These are phyloP conservation scores for Sigmodon hispidus DNA, from an alignment of 2,113 vertebrate genomes.

Conservation along the genomic window DNA sequence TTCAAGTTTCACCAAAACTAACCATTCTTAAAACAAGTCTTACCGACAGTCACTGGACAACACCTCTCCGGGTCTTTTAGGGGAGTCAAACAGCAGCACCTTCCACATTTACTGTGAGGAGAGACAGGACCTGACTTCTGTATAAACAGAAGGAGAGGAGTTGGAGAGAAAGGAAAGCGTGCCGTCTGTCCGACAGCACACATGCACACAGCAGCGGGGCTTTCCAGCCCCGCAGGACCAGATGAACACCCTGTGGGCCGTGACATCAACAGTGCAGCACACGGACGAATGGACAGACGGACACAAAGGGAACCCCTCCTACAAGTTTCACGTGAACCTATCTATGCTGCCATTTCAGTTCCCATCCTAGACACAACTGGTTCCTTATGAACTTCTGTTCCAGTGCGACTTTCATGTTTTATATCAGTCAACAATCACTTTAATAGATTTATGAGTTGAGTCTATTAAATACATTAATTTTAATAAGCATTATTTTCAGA, in stretches of 20 bases:
- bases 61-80: background rate
- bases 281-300: no score
- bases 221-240: background rate
- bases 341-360: accelerated
- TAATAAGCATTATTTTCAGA: background rate
- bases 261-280: no score
- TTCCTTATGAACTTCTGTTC: background rate
- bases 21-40: background rate
- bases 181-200: background rate
- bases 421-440: background rate
- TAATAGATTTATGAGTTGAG: background rate
- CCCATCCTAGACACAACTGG: background rate
- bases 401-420: background rate
- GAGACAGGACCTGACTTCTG: background rate
- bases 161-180: background rate
- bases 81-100: background rate
- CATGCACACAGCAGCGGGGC: background rate
- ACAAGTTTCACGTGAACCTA: accelerated
- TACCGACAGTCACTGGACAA: background rate
- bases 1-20: background rate
- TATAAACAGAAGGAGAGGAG: background rate
- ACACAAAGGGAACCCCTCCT: background rate
- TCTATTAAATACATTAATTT: background rate
- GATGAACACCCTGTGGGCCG: accelerated
- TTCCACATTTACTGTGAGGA: background rate